Conservation (phyloP, 2,888 invertebrate species). For the Polylopha cassiicola region DNA sequence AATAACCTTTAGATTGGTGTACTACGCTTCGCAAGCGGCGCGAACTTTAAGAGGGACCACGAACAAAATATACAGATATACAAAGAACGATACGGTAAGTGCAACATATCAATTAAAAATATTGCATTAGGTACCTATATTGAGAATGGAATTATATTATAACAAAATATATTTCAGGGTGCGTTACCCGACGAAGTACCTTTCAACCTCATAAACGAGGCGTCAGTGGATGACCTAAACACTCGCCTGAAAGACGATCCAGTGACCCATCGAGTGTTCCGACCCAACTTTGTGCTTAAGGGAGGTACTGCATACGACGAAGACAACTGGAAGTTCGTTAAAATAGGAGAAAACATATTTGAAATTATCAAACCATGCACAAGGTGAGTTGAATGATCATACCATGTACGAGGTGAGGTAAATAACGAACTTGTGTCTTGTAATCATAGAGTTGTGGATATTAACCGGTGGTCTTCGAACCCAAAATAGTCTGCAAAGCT, state of each 20-base stretch:
- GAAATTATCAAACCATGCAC: constrained; percentile 81
- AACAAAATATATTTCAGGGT: constrained; percentile 76
- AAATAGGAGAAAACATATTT: constrained; percentile 80
- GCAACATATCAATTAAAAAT: background rate
- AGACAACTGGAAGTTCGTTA: constrained; percentile 84
- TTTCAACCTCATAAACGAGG: constrained; percentile 81
- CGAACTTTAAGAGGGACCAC: constrained; percentile 33
- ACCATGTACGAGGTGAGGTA: too few species aligned
- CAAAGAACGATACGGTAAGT: constrained; percentile 57
- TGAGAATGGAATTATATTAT: too few species aligned
- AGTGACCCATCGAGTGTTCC: constrained; percentile 76
- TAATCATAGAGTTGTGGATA: too few species aligned
- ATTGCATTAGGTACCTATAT: too few species aligned
- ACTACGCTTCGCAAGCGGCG: constrained; percentile 70
- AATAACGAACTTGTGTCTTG: too few species aligned
- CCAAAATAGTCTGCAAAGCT: too few species aligned
- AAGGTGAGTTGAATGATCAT: constrained; percentile 50
- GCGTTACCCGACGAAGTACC: constrained; percentile 82
- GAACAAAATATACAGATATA: constrained; percentile 43
- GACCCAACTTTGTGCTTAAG: constrained; percentile 82
- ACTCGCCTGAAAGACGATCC: constrained; percentile 65
- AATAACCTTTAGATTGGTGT: constrained; percentile 74
- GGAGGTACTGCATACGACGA: constrained; percentile 79
- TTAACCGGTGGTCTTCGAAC: too few species aligned
- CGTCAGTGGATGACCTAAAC: constrained; percentile 82